Conservation (phyloP, 2,888 invertebrate species). For the Scaptomyza polygonia region DNA sequence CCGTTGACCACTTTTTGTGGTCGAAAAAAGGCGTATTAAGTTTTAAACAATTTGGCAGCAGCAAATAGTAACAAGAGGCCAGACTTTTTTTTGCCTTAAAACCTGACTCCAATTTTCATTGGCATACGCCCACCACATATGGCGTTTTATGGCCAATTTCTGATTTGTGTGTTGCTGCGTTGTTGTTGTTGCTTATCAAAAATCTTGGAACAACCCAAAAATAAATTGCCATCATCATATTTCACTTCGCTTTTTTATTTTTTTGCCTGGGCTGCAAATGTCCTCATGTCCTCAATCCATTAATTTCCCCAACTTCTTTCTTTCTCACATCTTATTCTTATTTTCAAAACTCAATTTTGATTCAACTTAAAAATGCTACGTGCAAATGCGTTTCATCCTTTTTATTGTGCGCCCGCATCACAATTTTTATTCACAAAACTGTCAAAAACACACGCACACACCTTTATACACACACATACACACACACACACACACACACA, state of each 20-base stretch:
- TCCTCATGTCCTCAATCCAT: conserved; percentile 16
- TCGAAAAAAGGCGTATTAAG: conserved; percentile 36
- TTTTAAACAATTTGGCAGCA: conserved; percentile 73
- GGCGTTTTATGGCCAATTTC: conserved; percentile 6
- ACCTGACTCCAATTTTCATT: conserved; percentile 17
- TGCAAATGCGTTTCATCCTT: conserved; percentile 47
- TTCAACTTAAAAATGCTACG: conserved; percentile 47
- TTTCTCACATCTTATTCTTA: conserved; percentile 11
- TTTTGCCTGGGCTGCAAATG: conserved; percentile 7
- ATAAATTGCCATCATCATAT: conserved; percentile 78
- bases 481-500: background rate
- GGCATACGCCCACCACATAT: conserved; percentile 34
- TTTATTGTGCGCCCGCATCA: conserved; percentile 13
- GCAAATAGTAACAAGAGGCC: conserved; percentile 36
- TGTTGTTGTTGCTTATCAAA: conserved; percentile 48
- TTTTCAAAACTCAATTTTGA: conserved; percentile 38
- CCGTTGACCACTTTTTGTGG: conserved; percentile 4
- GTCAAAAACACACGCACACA: conserved; percentile 7
- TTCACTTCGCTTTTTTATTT: conserved; percentile 62
- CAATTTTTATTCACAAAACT: conserved; percentile 48
- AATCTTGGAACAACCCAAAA: conserved; percentile 57
- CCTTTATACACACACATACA: background rate
- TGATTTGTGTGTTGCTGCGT: background rate
- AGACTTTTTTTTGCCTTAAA: conserved; percentile 2
- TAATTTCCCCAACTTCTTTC: conserved; percentile 11